Evolutionary conservation across 2,888 invertebrate species (phyloP), one percentile per base, ranked within the genome.

Genomic region (Acrocyrtus sp.): DNA sequence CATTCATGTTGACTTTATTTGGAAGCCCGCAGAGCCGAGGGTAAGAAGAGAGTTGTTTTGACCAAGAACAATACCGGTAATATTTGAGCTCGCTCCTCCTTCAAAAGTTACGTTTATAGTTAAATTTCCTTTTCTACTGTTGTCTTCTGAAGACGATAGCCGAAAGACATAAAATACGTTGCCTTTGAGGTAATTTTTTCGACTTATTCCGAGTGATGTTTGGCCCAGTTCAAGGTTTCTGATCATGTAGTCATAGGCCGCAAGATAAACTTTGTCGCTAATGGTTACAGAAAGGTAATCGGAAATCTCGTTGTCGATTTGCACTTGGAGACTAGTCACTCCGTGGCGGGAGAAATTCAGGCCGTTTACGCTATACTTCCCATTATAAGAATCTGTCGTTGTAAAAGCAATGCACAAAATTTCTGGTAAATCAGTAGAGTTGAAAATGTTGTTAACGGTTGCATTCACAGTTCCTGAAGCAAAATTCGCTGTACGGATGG

Each of bases 371-470:
- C 3, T 47, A 3, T 29, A 6, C 15, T 56, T 48, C 1, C 56
- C 56, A 21, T 66, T 66, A 21, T 45, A 66, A 4, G 24, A 8
- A 5, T 62, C 53, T n/a, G 43, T 62, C 10, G 53, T 4, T 12
- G 43, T 8, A 19, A 62, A 2, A 15, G 26, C 17, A 6, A 62
- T 12, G 12, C 8, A 3, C 8, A 62, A 8, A 3, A 62, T 2
- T 17, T 62, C 26, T 15, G 62, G 62, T 17, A 62, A 15, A 5
- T 21, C 15, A 1, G 22, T 6, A 2, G 24, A 29, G 6, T 15
- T 41, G 19, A 62, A 62, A 1, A 62, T 26, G 27, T 62, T 62
- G n/a, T 62, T 41, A 0, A 51, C 12, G 1, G 19, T 26, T 0
- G 41, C 26, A n/a, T 62, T 62, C 1, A 51, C 43, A 12, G 26